Evolutionary conservation across 1,140 invertebrate genomes (phyloP).

Genomic region (Drosophila bifasciata): DNA sequence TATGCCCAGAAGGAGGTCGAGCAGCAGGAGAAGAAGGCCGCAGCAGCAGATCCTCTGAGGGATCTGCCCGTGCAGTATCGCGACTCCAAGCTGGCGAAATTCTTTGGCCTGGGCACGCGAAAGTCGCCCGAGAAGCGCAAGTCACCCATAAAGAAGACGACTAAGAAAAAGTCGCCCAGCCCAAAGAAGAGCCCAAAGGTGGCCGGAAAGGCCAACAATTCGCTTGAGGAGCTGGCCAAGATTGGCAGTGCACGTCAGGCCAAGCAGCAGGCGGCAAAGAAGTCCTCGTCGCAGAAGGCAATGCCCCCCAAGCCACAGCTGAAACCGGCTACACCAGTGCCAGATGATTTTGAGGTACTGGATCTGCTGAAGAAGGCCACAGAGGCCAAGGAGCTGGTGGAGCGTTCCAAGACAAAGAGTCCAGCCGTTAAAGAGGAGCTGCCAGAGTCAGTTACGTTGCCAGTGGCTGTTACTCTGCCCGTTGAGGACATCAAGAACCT

Average conservation of each 20-base stretch:
- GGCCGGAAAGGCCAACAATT: constrained; percentile 47
- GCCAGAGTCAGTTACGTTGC: neutral
- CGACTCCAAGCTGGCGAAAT: constrained; percentile 77
- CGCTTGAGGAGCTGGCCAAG: constrained; percentile 64
- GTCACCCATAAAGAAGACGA: constrained; percentile 55
- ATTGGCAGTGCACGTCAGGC: constrained; percentile 56
- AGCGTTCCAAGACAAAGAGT: constrained; percentile 68
- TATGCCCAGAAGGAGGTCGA: constrained; percentile 65
- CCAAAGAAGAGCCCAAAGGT: constrained; percentile 45
- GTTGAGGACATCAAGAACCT: constrained; percentile 75
- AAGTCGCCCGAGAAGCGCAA: constrained; percentile 72
- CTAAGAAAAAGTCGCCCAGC: constrained; percentile 46
- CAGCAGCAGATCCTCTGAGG: constrained; percentile 10
- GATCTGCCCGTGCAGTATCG: constrained; percentile 64
- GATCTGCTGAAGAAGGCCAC: constrained; percentile 65
- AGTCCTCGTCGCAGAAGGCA: neutral
- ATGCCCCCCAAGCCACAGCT: neutral
- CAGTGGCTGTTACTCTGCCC: neutral
- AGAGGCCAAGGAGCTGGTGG: constrained; percentile 58
- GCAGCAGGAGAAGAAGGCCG: constrained; percentile 28
- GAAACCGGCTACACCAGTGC: constrained; percentile 58
- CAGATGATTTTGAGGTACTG: constrained; percentile 70
- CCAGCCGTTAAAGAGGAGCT: constrained; percentile 27
- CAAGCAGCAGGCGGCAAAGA: constrained; percentile 51
- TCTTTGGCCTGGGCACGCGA: constrained; percentile 61